Evolutionary conservation across 2,113 vertebrate species (phyloP), one percentile per base, ranked within the genome.

Genomic region (Ochotona princeps): DNA sequence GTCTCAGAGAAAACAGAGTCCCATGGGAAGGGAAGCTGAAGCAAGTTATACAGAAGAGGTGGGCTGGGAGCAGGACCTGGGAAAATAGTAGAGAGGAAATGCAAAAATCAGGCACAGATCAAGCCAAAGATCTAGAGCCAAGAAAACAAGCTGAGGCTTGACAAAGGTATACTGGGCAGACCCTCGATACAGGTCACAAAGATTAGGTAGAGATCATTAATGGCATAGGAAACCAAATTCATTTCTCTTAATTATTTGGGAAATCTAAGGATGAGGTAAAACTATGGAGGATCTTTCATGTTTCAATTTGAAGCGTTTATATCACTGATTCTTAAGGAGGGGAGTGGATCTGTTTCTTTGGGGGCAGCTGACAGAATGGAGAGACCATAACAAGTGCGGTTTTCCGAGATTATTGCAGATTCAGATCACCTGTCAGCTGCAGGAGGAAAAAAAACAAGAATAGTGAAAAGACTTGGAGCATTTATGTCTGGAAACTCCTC

Each of bases 281-380:
- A 57, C 81, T 47, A 60, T 4, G 5, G 25, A 7, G 26, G 66
- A 25, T 84, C 38, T 83, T 85, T 93, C 70, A 38, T 32, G 0
- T 76, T n/a, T 65, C 87, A 82, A 7, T 1, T 73, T 82, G 54
- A 85, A 81, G 23, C 28, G 35, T 80, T 83, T 54, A 61, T 91
- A 28, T 63, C 76, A 47, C 20, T 72, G n/a, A 44, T 90, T 69
- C 26, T 90, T 87, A 60, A 11, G 18, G 66, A 17, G 76, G 18
- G 23, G 66, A 17, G 61, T 44, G 17, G 17, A 18, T 57, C 18
- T 69, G 49, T 76, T 92, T 14, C 61, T 60, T 44, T 83, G 23
- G 35, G 47, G 67, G 66, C 38, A 44, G 15, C 20, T 47, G 63
- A 73, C 23, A 67, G 89, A 70, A 73, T 0, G 38, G 38, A 78